These are phyloP conservation scores for Eriocheir sinensis DNA, from an alignment of 1,140 invertebrate species.

Conservation along the genomic window DNA sequence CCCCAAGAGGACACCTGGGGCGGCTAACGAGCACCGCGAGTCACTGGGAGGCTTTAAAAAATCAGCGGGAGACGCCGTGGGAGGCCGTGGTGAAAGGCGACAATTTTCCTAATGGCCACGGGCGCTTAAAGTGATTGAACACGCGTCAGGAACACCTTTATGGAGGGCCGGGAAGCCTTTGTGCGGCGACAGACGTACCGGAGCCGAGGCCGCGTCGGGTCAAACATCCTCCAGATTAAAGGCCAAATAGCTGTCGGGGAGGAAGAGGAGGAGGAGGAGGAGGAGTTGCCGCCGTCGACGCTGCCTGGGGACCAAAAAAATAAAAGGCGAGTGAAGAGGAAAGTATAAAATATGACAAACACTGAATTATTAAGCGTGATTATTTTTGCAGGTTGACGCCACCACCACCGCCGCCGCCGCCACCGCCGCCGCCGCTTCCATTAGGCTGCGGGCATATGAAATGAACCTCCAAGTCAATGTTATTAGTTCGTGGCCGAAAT, in stretches of 20 bases:
- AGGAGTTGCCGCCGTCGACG: too few species aligned
- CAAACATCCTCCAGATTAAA: conserved; percentile 25
- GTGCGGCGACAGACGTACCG: not conserved
- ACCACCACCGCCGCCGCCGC: not conserved
- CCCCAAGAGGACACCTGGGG: conserved; percentile 17
- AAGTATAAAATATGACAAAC: not conserved
- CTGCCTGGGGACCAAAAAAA: not conserved
- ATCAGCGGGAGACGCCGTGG: conserved; percentile 52
- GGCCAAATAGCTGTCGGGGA: not conserved
- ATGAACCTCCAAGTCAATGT: not conserved
- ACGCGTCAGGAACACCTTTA: conserved; percentile 50
- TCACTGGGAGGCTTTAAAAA: conserved; percentile 55
- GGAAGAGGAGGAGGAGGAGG: too few species aligned
- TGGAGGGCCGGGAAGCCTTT: conserved; percentile 48
- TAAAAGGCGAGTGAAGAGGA: not conserved
- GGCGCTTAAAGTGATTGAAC: conserved; percentile 68
- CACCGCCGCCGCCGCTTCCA: not conserved
- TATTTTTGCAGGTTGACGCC: not conserved
- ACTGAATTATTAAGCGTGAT: not conserved
- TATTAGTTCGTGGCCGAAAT: not conserved
- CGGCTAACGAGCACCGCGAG: conserved; percentile 48
- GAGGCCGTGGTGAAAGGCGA: conserved; percentile 55
- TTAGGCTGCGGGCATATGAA: conserved; percentile 22
- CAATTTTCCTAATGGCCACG: conserved; percentile 69
- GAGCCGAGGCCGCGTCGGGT: not conserved